Evolutionary conservation across 2,888 invertebrate species (phyloP).

Genomic region (Syrphus vitripennis): DNA sequence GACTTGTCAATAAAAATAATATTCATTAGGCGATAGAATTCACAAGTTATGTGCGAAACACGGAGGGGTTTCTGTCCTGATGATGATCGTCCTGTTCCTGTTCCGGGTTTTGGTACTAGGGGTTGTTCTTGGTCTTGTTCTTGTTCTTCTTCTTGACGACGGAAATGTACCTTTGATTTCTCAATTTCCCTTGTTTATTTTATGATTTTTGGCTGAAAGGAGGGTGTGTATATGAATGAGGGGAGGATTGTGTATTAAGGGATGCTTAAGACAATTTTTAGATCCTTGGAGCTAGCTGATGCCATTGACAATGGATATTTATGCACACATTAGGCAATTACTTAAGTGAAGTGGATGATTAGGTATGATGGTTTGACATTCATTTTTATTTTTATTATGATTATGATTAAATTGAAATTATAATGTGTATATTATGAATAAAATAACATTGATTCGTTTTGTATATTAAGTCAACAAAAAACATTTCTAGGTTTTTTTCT

Average conservation of each 20-base stretch:
- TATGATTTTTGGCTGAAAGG: constrained; percentile 25
- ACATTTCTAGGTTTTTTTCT: no score
- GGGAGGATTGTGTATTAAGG: background rate
- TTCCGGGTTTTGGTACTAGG: no score
- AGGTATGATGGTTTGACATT: constrained; percentile 16
- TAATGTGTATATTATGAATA: background rate
- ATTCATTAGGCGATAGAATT: constrained; percentile 70
- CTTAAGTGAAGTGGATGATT: constrained; percentile 25
- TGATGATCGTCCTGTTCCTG: background rate
- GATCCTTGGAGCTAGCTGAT: background rate
- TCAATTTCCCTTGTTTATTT: constrained; percentile 57
- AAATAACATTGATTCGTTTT: no score
- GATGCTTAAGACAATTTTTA: constrained; percentile 21
- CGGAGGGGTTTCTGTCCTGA: background rate
- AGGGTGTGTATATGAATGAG: background rate
- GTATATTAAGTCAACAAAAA: no score
- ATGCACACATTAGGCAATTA: constrained; percentile 20
- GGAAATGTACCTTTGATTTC: constrained; percentile 36
- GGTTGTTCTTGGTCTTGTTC: no score
- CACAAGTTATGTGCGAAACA: constrained; percentile 56
- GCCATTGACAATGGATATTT: constrained; percentile 11
- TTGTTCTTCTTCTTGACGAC: background rate
- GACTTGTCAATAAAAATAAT: constrained; percentile 69
- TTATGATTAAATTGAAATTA: constrained; percentile 11
- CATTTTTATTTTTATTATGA: constrained; percentile 17